These are phyloP conservation scores for Schizothorax lantsangensis DNA, from an alignment of 2,797 vertebrate genomes.

Conservation along the genomic window DNA sequence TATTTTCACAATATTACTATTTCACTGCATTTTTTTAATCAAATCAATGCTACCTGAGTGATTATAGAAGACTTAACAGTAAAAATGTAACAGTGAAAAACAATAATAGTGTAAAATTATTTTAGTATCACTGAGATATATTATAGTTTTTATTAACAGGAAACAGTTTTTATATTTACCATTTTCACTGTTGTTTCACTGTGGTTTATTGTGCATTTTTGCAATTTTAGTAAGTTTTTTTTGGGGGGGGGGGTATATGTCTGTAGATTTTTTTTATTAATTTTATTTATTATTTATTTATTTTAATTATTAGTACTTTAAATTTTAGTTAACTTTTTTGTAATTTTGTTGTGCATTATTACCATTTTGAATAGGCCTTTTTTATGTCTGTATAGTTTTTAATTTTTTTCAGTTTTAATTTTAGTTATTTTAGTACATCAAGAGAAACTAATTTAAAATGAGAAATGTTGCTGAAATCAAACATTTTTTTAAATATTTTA, in stretches of 20 bases:
- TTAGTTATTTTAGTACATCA: not conserved
- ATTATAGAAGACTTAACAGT: not conserved
- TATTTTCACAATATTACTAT: not conserved
- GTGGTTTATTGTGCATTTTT: too few relatives aligned
- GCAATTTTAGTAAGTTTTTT: too few relatives aligned
- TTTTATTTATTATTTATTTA: too few relatives aligned
- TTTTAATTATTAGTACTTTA: not conserved
- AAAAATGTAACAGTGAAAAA: not conserved
- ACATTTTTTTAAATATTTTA: not conserved
- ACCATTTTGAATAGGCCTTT: not conserved
- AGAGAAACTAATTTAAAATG: not conserved
- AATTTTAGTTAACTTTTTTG: too few relatives aligned
- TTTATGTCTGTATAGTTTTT: not conserved
- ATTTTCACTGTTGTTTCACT: not conserved
- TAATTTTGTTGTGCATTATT: too few relatives aligned
- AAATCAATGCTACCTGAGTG: not conserved
- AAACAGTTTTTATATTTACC: not conserved
- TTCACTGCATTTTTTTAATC: not conserved
- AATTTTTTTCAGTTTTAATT: not conserved
- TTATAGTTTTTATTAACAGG: not conserved
- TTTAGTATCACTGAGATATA: not conserved
- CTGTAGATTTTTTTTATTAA: too few relatives aligned
- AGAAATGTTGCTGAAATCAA: not conserved
- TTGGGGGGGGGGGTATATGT: too few relatives aligned
- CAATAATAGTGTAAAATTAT: too few relatives aligned